Base-by-base conservation (phyloP, 2,113 vertebrate genomes). In the Oriolus oriolus region DNA sequence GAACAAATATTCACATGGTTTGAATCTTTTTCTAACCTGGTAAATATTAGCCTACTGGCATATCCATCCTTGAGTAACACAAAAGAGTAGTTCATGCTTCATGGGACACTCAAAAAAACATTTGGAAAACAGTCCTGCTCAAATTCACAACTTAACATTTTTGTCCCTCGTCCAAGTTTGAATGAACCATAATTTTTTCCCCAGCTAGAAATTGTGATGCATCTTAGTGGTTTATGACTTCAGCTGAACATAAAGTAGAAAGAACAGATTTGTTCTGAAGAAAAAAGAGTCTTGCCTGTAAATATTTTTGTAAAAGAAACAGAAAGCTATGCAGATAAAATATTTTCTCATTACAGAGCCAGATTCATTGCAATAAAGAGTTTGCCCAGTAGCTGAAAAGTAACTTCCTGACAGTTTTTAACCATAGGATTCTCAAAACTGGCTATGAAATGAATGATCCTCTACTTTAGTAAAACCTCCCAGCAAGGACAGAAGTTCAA, bases 1-100 rank as follows among this genome's bases (percentile, higher is more conserved):
- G 18, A 87, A 84, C 33, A 96, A 97, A 95, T 95, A 96, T 75
- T 87, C 89, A 95, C 85, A 63, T 80, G 65, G 82, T 65, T 93
- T 79, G 56, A 87, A 95, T 83, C 19, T 84, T 93, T 95, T 93
- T 41, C 44, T 86, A 50, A 93, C 23, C 44, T 94, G 65, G 26
- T 79, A 85, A 79, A 75, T 79, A 95, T 90, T 82, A 93, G 41
- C 53, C 42, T 96, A 81, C 65, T 42, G 64, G 26, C 35, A 64
- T 23, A 86, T 26, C 23, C 33, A 12, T 70, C 50, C 47, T 31
- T 69, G 11, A 80, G 70, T 76, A 82, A 42, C n/a, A 71, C 52
- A 93, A 57, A 90, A 83, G 37, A 69, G 7, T 42, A 92, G 9
- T 11, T 79, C 16, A 50, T 49, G 18, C 16, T 50, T 60, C 64